Evolutionary conservation across 2,888 invertebrate species (phyloP), one percentile per base, ranked within the genome.

Genomic region (Merodon equestris): DNA sequence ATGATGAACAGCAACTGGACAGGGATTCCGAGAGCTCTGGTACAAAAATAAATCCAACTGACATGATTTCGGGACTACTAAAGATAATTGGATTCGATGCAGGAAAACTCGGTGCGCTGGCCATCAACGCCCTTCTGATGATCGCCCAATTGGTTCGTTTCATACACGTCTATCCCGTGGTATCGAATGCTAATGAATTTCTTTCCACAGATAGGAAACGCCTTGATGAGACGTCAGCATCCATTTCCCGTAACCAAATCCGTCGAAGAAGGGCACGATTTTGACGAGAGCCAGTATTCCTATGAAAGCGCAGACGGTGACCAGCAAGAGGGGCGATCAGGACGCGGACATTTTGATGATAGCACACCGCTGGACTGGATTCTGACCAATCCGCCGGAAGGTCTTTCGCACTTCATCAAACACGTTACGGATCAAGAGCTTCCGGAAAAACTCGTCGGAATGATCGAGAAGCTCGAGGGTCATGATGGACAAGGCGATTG

Each of bases 81-180:
- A 90, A 92, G 51, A 88, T 96, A 64, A 90, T 96, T 82, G 95
- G 95, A 15, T 90, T 96, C 58, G 94, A 96, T 86, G 91, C 93
- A 0, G 92, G 91, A 66, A 94, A 94, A 88, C 91, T 96, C 74
- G 93, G 94, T 34, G 95, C 96, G 0, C 93, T 96, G 44, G 94
- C 95, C 12, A 91, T 96, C 13, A 96, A 96, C 86, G 94, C 94
- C 15, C 90, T 96, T 13, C 93, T 96, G 81, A 95, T 95, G 88
- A 91, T 96, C 13, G 95, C 96, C 0, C 95, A 96, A 89, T 91
- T 95, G 92, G 96, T 95, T 89, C 90, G 91, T 1, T n/a, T 40
- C 10, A n/a, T n/a, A n/a, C n/a, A n/a, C n/a, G n/a, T n/a, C n/a
- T n/a, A n/a, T n/a, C n/a, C n/a, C n/a, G n/a, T n/a, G n/a, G n/a